Percentiles rank a stretch among this genome's conserved stretches.
Conservation (phyloP, 2,113 vertebrate species). For the Grus americana region DNA sequence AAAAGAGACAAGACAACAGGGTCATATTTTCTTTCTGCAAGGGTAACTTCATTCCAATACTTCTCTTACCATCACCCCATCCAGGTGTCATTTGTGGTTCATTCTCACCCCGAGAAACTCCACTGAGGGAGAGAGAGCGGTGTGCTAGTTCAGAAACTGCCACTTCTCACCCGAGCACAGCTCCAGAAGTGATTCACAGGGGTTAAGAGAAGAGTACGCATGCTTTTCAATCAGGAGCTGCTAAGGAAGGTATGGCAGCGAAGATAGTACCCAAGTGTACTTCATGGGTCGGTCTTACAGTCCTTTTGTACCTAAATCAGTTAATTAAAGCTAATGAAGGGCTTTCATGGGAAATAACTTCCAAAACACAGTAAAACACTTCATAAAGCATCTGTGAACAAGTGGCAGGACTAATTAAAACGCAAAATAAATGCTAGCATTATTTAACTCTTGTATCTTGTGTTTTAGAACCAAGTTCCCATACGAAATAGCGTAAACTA, state of each 20-base stretch:
- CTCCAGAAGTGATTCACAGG: background rate
- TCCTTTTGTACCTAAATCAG: background rate
- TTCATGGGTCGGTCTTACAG: background rate
- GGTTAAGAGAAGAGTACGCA: background rate
- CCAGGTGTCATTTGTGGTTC: background rate
- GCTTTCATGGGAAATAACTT: background rate
- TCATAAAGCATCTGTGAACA: background rate
- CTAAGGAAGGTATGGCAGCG: fast-evolving
- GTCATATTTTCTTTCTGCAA: background rate
- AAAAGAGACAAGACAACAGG: background rate
- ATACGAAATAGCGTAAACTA: background rate
- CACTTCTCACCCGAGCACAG: background rate
- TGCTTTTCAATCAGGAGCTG: background rate
- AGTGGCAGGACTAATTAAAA: background rate
- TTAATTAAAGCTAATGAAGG: background rate
- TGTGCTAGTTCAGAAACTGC: background rate
- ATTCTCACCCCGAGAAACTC: background rate
- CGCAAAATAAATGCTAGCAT: background rate
- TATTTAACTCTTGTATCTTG: background rate
- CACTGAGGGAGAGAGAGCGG: background rate
- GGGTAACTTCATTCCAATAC: background rate
- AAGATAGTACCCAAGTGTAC: background rate
- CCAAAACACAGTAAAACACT: background rate
- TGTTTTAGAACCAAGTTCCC: fast-evolving
- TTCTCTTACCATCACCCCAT: fast-evolving